Evolutionary conservation across 1,140 invertebrate genomes (phyloP).

Genomic region (Helicoverpa zea): DNA sequence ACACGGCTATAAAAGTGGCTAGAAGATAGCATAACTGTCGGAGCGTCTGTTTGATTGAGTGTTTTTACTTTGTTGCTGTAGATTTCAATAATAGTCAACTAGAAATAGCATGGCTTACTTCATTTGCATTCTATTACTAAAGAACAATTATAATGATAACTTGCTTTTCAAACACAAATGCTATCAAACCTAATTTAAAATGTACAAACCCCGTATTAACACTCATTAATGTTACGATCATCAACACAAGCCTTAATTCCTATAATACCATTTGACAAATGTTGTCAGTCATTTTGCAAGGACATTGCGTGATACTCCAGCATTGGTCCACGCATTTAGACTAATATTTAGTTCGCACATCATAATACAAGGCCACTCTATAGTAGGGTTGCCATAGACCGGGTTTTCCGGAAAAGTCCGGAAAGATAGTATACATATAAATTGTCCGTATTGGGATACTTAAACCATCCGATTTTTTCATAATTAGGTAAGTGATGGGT

Average conservation of each 20-base stretch:
- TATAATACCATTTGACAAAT: conserved; percentile 13
- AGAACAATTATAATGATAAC: background rate
- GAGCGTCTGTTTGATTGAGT: conserved; percentile 15
- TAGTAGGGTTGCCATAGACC: too few relatives aligned
- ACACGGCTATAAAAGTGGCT: conserved; percentile 34
- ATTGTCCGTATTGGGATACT: too few relatives aligned
- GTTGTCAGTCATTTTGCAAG: conserved; percentile 9
- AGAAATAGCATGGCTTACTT: conserved; percentile 9
- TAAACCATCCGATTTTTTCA: too few relatives aligned
- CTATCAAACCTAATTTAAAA: too few relatives aligned
- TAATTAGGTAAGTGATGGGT: too few relatives aligned
- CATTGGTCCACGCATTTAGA: conserved; percentile 15
- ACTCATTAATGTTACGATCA: too few relatives aligned
- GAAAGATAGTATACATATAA: too few relatives aligned
- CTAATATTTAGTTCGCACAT: conserved; percentile 47
- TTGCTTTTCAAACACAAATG: too few relatives aligned
- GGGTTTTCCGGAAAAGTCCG: too few relatives aligned
- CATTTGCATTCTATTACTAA: background rate
- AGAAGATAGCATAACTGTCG: conserved; percentile 30
- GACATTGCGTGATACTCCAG: conserved; percentile 40
- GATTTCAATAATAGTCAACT: conserved; percentile 20
- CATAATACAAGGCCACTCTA: conserved; percentile 22
- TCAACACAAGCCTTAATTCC: too few relatives aligned
- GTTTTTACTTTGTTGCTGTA: conserved; percentile 19
- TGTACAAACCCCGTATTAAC: too few relatives aligned